Percentiles rank a stretch among this genome's conserved stretches.
phyloP scores from a whole-genome alignment of 1,140 invertebrate species.

The Drosophila leontia region DNA sequence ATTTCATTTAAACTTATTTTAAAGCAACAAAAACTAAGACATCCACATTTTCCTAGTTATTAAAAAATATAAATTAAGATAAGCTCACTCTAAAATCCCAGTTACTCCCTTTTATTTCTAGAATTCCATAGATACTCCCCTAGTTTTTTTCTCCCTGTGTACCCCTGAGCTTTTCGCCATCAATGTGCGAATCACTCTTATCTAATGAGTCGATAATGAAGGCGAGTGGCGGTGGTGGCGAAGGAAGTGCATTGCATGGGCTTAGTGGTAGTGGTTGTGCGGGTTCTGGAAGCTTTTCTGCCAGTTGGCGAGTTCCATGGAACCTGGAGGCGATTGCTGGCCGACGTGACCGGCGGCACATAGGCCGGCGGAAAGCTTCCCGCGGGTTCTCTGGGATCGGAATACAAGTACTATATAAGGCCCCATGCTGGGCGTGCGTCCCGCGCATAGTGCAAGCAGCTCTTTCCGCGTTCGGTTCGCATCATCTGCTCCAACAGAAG shows the following conservation, averaged over 20 bases:
- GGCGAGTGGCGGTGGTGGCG: slow-evolving; percentile 27
- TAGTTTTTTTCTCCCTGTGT: slow-evolving; percentile 9
- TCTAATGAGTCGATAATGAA: slow-evolving; percentile 74
- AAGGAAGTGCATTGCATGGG: slow-evolving; percentile 61
- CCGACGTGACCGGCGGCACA: slow-evolving; percentile 71
- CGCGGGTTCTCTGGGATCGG: slow-evolving; percentile 15
- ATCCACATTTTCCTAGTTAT: too few relatives aligned
- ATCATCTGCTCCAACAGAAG: too few relatives aligned
- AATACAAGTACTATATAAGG: slow-evolving; percentile 50
- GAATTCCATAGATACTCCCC: too few relatives aligned
- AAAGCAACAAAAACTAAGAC: too few relatives aligned
- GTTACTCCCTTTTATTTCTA: too few relatives aligned
- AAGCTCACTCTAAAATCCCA: too few relatives aligned
- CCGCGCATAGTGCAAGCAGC: slow-evolving; percentile 62
- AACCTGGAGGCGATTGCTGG: slow-evolving; percentile 13
- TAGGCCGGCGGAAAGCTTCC: slow-evolving; percentile 31
- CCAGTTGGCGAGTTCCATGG: not conserved
- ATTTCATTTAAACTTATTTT: too few relatives aligned
- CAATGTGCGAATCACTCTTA: slow-evolving; percentile 61
- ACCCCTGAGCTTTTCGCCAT: slow-evolving; percentile 39
- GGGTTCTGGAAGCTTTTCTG: slow-evolving; percentile 45
- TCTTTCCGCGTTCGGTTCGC: slow-evolving; percentile 18
- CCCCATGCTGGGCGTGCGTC: slow-evolving; percentile 41
- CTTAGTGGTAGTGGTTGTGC: not conserved
- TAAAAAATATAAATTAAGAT: too few relatives aligned